A percentile compares a stretch with the other conserved stretches of the same genome.
phyloP scores from a whole-genome alignment of 2,888 invertebrate genomes.

The Dicroscelio sp. region DNA sequence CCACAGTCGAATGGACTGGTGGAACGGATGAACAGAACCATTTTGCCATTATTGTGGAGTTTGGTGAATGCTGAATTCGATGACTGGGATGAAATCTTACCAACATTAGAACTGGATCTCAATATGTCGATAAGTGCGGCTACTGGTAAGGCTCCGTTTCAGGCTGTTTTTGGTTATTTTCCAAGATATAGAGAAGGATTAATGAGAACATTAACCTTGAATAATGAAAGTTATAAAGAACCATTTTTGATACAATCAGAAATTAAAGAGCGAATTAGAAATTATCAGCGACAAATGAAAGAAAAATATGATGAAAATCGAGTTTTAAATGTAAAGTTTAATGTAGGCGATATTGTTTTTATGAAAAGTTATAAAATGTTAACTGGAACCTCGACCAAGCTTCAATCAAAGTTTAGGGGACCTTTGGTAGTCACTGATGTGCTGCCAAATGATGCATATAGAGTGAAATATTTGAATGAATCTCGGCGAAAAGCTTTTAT shows the following conservation, averaged over 20 bases:
- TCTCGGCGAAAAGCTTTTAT: background rate
- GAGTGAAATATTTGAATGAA: constrained; percentile 41
- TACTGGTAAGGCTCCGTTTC: constrained; percentile 48
- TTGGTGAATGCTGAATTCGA: background rate
- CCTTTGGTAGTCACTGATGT: constrained; percentile 9
- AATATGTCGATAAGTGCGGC: constrained; percentile 30
- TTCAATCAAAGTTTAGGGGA: constrained; percentile 22
- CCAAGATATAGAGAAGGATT: constrained; percentile 39
- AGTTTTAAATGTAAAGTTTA: background rate
- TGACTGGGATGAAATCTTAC: constrained; percentile 39
- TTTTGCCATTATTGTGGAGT: constrained; percentile 39
- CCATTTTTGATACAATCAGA: background rate
- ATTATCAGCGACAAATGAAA: constrained; percentile 1
- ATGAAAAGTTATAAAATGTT: background rate
- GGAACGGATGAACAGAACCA: constrained; percentile 52
- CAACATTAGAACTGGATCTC: background rate
- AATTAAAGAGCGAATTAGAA: background rate
- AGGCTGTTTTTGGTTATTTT: constrained; percentile 41
- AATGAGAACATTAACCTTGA: background rate
- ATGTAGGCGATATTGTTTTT: constrained; percentile 43
- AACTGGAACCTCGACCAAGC: constrained; percentile 49
- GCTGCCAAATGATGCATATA: constrained; percentile 11
- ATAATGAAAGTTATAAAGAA: constrained; percentile 1
- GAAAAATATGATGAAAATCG: constrained; percentile 11
- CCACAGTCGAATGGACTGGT: constrained; percentile 79